Evolutionary conservation across 2,797 vertebrate species (phyloP).

Genomic region (Sebastolobus altivelis): DNA sequence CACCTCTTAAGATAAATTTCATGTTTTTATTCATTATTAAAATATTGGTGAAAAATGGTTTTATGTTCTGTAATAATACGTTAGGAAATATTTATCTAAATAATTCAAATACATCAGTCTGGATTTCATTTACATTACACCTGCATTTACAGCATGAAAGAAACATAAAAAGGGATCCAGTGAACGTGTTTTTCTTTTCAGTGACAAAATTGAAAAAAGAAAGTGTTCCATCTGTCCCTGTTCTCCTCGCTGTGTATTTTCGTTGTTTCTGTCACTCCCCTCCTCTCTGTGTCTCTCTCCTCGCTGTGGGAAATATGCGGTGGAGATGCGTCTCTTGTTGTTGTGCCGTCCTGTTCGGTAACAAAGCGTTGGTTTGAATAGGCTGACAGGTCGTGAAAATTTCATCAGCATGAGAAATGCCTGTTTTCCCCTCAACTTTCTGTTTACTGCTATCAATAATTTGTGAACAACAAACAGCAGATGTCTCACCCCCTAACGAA

Average conservation of each 20-base stretch:
- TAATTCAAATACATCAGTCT: not conserved
- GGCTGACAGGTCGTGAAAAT: conserved; percentile 77
- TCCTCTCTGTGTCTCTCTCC: conserved; percentile 14
- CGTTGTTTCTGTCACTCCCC: conserved; percentile 42
- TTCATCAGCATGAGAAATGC: conserved; percentile 77
- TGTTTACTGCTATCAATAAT: conserved; percentile 81
- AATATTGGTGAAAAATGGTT: not conserved
- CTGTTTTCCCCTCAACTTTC: conserved; percentile 77
- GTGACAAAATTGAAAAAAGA: not conserved
- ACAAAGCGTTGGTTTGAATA: conserved; percentile 69
- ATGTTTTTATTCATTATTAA: not conserved
- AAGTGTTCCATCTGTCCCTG: not conserved
- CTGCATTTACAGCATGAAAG: not conserved
- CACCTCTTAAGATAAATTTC: not conserved
- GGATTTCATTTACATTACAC: not conserved
- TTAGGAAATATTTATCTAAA: not conserved
- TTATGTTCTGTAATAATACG: not conserved
- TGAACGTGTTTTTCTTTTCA: not conserved
- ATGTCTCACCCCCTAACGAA: conserved; percentile 66
- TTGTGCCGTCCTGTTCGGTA: conserved; percentile 48
- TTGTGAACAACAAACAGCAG: conserved; percentile 79
- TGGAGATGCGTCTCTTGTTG: conserved; percentile 46
- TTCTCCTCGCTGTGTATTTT: conserved; percentile 30
- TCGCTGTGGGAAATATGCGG: conserved; percentile 48
- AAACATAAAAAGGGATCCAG: not conserved